phyloP scores from a whole-genome alignment of 1,140 invertebrate species.

The Drosophila biarmipes region DNA sequence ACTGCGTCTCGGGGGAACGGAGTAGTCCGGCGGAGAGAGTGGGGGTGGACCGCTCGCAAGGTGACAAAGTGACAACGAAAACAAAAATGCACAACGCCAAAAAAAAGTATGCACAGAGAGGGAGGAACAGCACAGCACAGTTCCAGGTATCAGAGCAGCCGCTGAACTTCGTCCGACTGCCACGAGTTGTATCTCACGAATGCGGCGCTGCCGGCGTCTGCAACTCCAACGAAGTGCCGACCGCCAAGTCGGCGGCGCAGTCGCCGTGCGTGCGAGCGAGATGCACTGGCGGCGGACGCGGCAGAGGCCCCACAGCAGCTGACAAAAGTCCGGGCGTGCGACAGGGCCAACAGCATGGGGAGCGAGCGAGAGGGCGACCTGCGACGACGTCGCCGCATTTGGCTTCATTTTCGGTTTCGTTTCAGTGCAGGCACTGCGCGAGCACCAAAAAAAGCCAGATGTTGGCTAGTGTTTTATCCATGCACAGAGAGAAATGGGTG shows the following conservation, averaged over 20 bases:
- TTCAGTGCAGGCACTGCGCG: constrained; percentile 25
- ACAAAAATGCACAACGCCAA: constrained; percentile 22
- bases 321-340: constrained; percentile 9
- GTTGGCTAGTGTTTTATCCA: neutral
- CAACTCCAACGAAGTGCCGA: constrained; percentile 73
- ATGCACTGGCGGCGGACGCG: constrained; percentile 1
- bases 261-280: constrained; percentile 40
- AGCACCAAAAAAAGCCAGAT: constrained; percentile 2
- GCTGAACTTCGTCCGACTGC: constrained; percentile 58
- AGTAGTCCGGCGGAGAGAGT: constrained; percentile 9
- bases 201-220: constrained; percentile 64
- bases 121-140: constrained; percentile 17
- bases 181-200: constrained; percentile 69
- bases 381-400: constrained; percentile 51
- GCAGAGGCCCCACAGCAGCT: constrained; percentile 34
- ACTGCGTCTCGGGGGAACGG: constrained; percentile 7
- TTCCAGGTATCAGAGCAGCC: constrained; percentile 19
- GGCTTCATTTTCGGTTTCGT: constrained; percentile 64
- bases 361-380: constrained; percentile 11
- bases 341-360: neutral
- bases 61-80: constrained; percentile 17
- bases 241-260: constrained; percentile 50
- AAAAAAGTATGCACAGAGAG: constrained; percentile 22
- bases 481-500: neutral
- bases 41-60: neutral